phyloP scores from a whole-genome alignment of 2,113 vertebrate species.

The Steatornis caripensis region DNA sequence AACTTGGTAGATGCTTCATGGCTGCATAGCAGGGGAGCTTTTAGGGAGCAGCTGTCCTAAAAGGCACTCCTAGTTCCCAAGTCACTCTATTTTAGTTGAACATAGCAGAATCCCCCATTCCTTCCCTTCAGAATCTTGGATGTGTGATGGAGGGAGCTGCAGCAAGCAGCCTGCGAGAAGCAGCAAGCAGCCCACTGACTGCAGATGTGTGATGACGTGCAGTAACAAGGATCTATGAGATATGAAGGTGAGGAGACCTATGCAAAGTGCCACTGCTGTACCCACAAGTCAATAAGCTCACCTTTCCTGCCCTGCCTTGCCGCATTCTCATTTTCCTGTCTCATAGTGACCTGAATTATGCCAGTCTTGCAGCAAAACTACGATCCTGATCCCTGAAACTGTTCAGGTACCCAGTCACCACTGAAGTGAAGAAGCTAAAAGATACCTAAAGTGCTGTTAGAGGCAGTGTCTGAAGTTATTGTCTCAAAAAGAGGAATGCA shows the following conservation, averaged over 20 bases:
- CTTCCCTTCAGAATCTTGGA: background rate
- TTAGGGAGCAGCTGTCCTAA: background rate
- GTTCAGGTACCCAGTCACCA: background rate
- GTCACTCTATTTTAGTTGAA: background rate
- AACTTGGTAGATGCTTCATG: background rate
- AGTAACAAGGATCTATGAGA: background rate
- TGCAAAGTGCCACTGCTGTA: background rate
- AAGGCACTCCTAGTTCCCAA: background rate
- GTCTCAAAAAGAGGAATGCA: background rate
- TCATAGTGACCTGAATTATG: background rate
- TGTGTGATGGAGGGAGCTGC: background rate
- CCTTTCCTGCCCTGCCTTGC: background rate
- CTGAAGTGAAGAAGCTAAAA: background rate
- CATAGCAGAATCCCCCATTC: background rate
- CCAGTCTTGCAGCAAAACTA: background rate
- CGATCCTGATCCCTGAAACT: background rate
- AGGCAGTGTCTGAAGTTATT: background rate
- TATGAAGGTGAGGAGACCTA: background rate
- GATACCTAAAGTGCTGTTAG: background rate
- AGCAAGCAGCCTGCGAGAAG: background rate
- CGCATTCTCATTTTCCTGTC: background rate
- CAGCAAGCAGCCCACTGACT: fast-evolving
- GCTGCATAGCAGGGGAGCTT: background rate
- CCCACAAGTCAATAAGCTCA: fast-evolving
- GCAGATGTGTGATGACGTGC: background rate